Percentiles rank a stretch among this genome's conserved stretches.
These are phyloP conservation scores for Thalassophryne amazonica DNA, from an alignment of 2,797 vertebrate species.

Conservation along the genomic window DNA sequence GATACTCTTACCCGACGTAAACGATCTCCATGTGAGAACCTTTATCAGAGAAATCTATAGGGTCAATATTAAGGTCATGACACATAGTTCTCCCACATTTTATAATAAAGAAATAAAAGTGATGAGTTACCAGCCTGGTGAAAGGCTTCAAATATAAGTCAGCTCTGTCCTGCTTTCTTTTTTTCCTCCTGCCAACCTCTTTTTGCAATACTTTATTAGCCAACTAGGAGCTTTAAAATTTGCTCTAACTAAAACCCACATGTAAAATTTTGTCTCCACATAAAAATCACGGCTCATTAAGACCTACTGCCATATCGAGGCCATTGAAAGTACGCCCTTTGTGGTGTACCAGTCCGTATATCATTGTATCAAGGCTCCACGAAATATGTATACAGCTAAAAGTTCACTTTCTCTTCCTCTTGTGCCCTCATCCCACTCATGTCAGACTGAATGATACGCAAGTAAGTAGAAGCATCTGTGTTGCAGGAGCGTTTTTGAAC, in stretches of 20 bases:
- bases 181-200: slow-evolving; percentile 27
- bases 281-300: slow-evolving; percentile 42
- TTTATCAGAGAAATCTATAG: slow-evolving; percentile 59
- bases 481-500: slow-evolving; percentile 19
- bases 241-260: slow-evolving; percentile 30
- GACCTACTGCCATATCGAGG: slow-evolving; percentile 18
- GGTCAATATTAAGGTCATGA: slow-evolving; percentile 44
- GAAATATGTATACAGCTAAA: slow-evolving; percentile 7
- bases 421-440: slow-evolving; percentile 48
- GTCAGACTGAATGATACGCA: slow-evolving; percentile 39
- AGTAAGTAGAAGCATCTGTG: slow-evolving; percentile 44
- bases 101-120: slow-evolving; percentile 67
- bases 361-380: slow-evolving; percentile 11
- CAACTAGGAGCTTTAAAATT: slow-evolving; percentile 30
- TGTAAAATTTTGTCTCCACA: slow-evolving; percentile 16
- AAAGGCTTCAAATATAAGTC: slow-evolving; percentile 38
- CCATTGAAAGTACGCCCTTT: slow-evolving; percentile 4
- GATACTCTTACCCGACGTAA: slow-evolving; percentile 43
- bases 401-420: slow-evolving; percentile 31
- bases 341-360: slow-evolving; percentile 10
- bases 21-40: slow-evolving; percentile 43
- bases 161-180: slow-evolving; percentile 16
- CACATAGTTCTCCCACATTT: slow-evolving; percentile 47
- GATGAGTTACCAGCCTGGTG: slow-evolving; percentile 53
- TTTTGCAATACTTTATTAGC: slow-evolving; percentile 22